Conservation (phyloP, 92 coral and sea anemone species). For the Plumapathes pennacea region DNA sequence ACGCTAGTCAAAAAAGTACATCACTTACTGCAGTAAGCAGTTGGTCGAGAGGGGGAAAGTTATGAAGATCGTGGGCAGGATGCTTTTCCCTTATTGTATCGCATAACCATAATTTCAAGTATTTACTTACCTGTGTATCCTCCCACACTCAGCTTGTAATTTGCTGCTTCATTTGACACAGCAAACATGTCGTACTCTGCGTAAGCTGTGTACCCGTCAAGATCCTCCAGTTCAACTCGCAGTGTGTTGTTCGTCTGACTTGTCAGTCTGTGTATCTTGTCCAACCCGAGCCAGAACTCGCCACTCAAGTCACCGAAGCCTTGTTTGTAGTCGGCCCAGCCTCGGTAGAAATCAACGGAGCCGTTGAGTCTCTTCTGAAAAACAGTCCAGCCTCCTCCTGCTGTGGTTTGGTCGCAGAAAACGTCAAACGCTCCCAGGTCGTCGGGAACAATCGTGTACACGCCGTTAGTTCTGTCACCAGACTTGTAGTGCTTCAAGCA, state of each 20-base stretch:
- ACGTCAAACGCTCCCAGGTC: constrained; percentile 45
- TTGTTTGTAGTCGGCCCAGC: constrained; percentile 63
- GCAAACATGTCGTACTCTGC: constrained; percentile 51
- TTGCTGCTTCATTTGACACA: constrained; percentile 39
- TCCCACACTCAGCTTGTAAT: constrained; percentile 48
- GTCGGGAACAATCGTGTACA: constrained; percentile 69
- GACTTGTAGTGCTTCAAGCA: constrained; percentile 71
- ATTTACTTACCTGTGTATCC: constrained; percentile 53
- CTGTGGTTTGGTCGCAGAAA: constrained; percentile 70
- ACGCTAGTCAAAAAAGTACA: too few species aligned
- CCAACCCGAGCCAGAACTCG: constrained; percentile 84
- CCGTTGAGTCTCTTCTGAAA: constrained; percentile 60
- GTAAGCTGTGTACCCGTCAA: constrained; percentile 39
- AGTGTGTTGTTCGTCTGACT: constrained; percentile 35
- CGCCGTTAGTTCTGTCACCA: constrained; percentile 62
- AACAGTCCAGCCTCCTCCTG: constrained; percentile 78
- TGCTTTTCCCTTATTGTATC: too few species aligned
- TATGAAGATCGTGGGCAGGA: too few species aligned
- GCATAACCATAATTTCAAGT: too few species aligned
- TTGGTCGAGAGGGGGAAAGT: too few species aligned
- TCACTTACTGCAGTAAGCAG: too few species aligned
- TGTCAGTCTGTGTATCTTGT: constrained; percentile 66
- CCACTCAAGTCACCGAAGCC: constrained; percentile 66
- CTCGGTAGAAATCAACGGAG: constrained; percentile 42
- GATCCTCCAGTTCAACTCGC: constrained; percentile 58